Evolutionary conservation across 2,888 invertebrate species (phyloP), one percentile per base, ranked within the genome.

Genomic region (Protonemura montana): DNA sequence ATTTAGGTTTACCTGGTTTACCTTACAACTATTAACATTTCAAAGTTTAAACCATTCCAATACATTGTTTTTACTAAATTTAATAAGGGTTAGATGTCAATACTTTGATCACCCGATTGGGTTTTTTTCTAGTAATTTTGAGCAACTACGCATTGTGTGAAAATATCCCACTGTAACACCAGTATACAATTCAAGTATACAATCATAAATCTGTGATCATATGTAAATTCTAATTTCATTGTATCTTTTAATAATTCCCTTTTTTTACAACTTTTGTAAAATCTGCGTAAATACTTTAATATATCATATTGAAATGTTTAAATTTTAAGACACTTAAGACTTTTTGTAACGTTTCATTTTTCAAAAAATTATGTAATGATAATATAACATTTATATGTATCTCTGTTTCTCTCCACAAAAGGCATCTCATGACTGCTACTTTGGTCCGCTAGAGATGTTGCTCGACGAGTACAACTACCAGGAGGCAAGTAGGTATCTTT

Each of bases 371-470:
- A 59, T n/a, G 59, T 59, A 21, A 59, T 59, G 59, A 59, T 59
- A 59, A 59, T 41, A 41, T 59, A 59, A 59, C 59, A 59, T 59
- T 59, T 1, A 59, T 59, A 59, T 59, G 59, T 59, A 59, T 59
- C 59, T 59, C 16, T 59, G 21, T 21, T 59, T 59, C 59, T 59
- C 59, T 59, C 59, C 59, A 59, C 21, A 59, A 59, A 59, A 59
- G 59, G 59, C 59, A 59, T 59, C 59, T 59, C 59, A 59, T 59
- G 59, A 59, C 59, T 59, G 59, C 59, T 59, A 59, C 59, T 59
- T 59, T 59, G 59, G 59, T 59, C 59, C 59, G 21, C 59, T 59
- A 59, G 13, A 59, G 59, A 59, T 59, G 59, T 7, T 59, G 59
- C 59, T 59, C 59, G 2, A 7, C 21, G 13, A 21, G 21, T n/a